A percentile compares a stretch with the other conserved stretches of the same genome.
phyloP scores from a whole-genome alignment of 2,113 vertebrate species.

The Pachypanchax playfairii region DNA sequence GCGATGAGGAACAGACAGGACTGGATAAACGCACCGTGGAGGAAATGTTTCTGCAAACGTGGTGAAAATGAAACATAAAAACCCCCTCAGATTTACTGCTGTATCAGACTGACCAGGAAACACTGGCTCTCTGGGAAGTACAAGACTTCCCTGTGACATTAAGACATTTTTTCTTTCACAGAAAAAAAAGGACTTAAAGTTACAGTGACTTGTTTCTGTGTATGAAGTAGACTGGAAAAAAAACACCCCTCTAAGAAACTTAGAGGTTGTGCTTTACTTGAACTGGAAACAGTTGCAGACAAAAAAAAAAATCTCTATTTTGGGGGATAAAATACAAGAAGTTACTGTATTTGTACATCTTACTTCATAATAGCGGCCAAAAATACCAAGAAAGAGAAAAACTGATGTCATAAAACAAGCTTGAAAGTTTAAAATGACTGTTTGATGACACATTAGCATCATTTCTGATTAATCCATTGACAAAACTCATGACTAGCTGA shows the following conservation, averaged over 20 bases:
- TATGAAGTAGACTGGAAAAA: conserved; percentile 2
- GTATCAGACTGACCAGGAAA: conserved; percentile 21
- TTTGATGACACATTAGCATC: not conserved
- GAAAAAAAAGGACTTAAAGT: not conserved
- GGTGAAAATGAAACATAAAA: conserved; percentile 13
- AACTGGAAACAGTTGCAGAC: too few species aligned
- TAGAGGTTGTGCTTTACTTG: too few species aligned
- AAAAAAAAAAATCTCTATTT: not conserved
- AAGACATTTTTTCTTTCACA: not conserved
- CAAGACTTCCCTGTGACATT: conserved; percentile 8
- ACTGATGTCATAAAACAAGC: not conserved
- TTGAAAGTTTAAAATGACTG: not conserved
- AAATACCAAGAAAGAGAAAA: too few species aligned
- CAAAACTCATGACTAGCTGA: not conserved
- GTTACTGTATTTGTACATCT: too few species aligned
- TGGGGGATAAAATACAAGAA: not conserved
- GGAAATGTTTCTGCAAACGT: conserved; percentile 18
- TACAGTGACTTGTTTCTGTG: not conserved
- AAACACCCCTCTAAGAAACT: accelerated
- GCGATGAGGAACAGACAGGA: not conserved
- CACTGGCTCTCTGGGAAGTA: conserved; percentile 19
- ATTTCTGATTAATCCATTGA: conserved; percentile 41
- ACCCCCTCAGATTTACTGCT: not conserved
- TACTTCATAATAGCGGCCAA: too few species aligned
- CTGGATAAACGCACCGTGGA: not conserved